Percentiles rank a stretch among this genome's conserved stretches.
Conservation (phyloP, 2,797 vertebrate genomes). For the Cuculus canorus region DNA sequence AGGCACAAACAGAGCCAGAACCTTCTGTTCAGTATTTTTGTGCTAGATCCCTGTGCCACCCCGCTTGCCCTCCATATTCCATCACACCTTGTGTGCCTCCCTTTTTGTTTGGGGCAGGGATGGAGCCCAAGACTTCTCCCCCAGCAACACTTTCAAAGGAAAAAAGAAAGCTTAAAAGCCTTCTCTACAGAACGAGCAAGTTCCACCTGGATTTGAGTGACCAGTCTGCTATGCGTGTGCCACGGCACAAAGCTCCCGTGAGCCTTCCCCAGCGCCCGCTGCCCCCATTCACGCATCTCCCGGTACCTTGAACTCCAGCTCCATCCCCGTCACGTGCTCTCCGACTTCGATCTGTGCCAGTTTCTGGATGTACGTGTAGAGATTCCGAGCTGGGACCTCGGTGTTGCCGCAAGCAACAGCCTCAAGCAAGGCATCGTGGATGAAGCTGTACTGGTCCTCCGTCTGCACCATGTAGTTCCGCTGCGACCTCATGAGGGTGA, state of each 20-base stretch:
- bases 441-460: constrained; percentile 99
- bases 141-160: not conserved
- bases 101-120: not conserved
- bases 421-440: constrained; percentile 96
- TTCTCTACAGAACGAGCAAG: not conserved
- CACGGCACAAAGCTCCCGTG: not conserved
- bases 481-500: constrained; percentile 97
- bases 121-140: not conserved
- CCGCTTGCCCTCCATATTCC: not conserved
- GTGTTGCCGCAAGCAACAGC: constrained; percentile 97
- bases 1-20: not conserved
- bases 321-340: constrained; percentile 97
- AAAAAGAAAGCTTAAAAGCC: not conserved
- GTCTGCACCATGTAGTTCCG: constrained; percentile 99
- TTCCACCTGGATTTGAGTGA: not conserved
- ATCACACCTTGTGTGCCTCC: rapidly evolving
- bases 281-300: rapidly evolving
- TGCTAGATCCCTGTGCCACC: rapidly evolving
- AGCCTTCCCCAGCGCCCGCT: not conserved
- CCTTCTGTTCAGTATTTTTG: not conserved
- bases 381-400: constrained; percentile 92
- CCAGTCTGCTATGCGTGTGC: not conserved
- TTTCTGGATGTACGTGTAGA: constrained; percentile 97
- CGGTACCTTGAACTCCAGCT: constrained; percentile 96
- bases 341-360: constrained; percentile 92